These are phyloP conservation scores for Conopomorpha cramerella DNA, from an alignment of 1,140 invertebrate genomes.

Conservation along the genomic window DNA sequence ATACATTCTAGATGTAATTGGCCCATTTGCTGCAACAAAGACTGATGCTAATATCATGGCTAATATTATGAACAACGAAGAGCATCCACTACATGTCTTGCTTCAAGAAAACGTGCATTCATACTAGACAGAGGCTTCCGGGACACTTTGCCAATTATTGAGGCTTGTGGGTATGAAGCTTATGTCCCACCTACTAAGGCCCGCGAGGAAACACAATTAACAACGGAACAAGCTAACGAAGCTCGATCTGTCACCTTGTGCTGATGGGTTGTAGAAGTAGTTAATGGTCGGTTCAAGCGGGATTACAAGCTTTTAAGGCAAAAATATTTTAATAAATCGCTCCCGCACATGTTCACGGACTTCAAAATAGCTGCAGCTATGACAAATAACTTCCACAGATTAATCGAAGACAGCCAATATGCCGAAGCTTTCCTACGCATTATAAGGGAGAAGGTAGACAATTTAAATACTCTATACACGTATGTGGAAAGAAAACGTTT, in stretches of 20 bases:
- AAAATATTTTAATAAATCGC: neutral
- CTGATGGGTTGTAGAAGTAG: neutral
- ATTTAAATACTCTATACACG: neutral
- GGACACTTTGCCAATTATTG: neutral
- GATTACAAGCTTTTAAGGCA: neutral
- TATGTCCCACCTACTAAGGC: neutral
- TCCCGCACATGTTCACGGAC: neutral
- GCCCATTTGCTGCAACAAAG: neutral
- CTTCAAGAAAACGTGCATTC: constrained; percentile 2
- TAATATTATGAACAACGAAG: neutral
- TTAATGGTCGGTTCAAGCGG: too few relatives aligned
- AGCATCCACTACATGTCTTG: neutral
- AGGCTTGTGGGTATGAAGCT: neutral
- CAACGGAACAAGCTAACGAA: neutral
- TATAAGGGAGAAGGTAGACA: neutral
- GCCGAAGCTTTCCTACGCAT: neutral
- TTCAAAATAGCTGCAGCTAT: neutral
- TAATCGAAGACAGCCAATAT: too few relatives aligned
- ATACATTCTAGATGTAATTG: neutral
- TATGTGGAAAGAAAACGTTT: neutral
- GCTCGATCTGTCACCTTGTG: neutral
- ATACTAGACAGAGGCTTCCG: neutral
- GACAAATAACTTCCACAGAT: neutral
- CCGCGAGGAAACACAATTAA: neutral
- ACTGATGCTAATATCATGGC: constrained; percentile 1